Evolutionary conservation across 2,113 vertebrate species (phyloP).

Genomic region (Microcebus griseorufus): DNA sequence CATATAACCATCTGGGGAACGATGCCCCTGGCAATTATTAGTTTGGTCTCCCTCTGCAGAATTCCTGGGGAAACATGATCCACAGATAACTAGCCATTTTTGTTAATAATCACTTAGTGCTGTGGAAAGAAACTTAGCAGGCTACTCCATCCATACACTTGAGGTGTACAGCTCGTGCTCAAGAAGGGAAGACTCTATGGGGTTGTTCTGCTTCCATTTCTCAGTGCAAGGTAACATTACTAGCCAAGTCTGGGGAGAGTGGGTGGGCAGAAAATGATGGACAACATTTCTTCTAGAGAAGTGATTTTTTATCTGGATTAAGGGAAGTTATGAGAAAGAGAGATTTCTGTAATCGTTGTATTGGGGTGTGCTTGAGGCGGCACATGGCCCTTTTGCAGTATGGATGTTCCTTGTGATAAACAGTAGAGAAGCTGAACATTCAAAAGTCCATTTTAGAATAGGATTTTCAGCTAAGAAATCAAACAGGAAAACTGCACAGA

Average conservation of each 20-base stretch:
- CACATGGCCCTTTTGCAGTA: background rate
- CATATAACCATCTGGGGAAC: slow-evolving; percentile 47
- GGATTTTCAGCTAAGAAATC: slow-evolving; percentile 28
- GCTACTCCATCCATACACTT: background rate
- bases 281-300: background rate
- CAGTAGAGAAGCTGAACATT: background rate
- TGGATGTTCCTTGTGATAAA: background rate
- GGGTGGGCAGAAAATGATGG: background rate
- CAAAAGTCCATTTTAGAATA: background rate
- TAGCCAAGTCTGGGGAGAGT: background rate
- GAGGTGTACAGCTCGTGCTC: background rate
- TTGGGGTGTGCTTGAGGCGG: background rate
- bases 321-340: background rate
- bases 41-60: slow-evolving; percentile 27
- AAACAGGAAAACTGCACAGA: background rate
- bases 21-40: slow-evolving; percentile 47
- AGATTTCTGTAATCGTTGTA: background rate
- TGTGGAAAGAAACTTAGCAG: background rate
- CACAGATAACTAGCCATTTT: slow-evolving; percentile 3
- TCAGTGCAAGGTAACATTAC: background rate
- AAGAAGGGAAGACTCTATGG: background rate
- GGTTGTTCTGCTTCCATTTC: background rate
- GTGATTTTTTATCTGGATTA: background rate
- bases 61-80: slow-evolving; percentile 47
- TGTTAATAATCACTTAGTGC: slow-evolving; percentile 1